Conservation (phyloP, 2,797 vertebrate species). For the Periparus ater region DNA sequence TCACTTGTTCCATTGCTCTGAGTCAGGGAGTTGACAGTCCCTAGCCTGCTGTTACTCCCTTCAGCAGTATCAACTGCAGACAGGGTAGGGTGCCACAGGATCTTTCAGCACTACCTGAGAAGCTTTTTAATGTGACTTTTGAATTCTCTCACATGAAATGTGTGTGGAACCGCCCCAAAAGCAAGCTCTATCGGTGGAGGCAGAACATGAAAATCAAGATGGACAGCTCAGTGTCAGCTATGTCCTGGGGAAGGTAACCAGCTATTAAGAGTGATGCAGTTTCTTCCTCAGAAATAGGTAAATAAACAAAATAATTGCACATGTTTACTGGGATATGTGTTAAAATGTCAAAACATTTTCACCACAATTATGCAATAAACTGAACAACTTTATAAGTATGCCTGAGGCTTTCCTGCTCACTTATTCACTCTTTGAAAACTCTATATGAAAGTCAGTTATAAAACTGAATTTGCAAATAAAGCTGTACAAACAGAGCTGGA, state of each 20-base stretch:
- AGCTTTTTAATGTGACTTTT: not conserved
- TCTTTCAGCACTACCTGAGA: not conserved
- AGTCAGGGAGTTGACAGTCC: not conserved
- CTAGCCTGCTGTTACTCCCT: not conserved
- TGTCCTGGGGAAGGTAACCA: not conserved
- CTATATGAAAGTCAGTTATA: constrained; percentile 1
- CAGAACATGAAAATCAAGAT: constrained; percentile 6
- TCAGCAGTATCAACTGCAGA: not conserved
- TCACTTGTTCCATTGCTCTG: not conserved
- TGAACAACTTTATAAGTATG: not conserved
- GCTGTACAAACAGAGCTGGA: not conserved
- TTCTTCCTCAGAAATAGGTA: constrained; percentile 50
- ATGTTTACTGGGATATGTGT: constrained; percentile 22
- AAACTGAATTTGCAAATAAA: constrained; percentile 21
- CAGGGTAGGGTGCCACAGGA: not conserved
- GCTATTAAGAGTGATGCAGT: not conserved
- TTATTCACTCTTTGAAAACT: constrained; percentile 42
- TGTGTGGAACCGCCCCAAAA: not conserved
- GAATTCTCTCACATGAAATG: not conserved
- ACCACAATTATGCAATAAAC: constrained; percentile 51
- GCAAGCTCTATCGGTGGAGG: not conserved
- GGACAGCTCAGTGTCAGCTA: not conserved
- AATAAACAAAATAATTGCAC: constrained; percentile 64
- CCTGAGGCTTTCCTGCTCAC: constrained; percentile 22
- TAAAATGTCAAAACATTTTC: constrained; percentile 52